Conservation (phyloP, 2,888 invertebrate genomes). For the Norana najaformis region DNA sequence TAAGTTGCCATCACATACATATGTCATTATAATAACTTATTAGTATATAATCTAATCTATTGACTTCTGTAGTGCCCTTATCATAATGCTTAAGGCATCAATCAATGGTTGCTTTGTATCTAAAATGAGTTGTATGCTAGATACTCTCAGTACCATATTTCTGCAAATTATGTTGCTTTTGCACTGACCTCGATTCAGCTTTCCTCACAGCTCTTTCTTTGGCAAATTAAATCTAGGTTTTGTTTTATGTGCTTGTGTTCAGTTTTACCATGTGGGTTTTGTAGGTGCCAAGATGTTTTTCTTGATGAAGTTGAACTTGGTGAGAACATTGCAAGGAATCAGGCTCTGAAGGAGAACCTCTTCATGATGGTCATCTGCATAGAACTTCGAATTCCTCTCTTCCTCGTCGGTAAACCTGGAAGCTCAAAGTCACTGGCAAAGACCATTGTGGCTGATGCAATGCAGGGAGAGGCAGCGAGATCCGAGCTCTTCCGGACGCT, state of each 20-base stretch:
- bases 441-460: slow-evolving; percentile 57
- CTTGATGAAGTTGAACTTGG: slow-evolving; percentile 50
- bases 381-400: slow-evolving; percentile 58
- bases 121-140: no score
- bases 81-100: no score
- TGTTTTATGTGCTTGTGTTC: background rate
- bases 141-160: no score
- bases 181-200: background rate
- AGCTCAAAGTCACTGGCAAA: slow-evolving; percentile 61
- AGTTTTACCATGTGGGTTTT: slow-evolving; percentile 22
- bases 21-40: no score
- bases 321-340: slow-evolving; percentile 55
- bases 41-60: no score
- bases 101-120: no score
- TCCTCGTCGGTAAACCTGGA: slow-evolving; percentile 61
- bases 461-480: slow-evolving; percentile 56
- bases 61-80: no score
- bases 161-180: no score
- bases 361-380: slow-evolving; percentile 62
- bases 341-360: slow-evolving; percentile 59
- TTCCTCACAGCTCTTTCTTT: background rate
- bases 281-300: slow-evolving; percentile 56
- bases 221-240: background rate
- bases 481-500: slow-evolving; percentile 51
- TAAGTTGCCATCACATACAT: no score